phyloP scores from a whole-genome alignment of 2,888 invertebrate species.

The Congeria kusceri region DNA sequence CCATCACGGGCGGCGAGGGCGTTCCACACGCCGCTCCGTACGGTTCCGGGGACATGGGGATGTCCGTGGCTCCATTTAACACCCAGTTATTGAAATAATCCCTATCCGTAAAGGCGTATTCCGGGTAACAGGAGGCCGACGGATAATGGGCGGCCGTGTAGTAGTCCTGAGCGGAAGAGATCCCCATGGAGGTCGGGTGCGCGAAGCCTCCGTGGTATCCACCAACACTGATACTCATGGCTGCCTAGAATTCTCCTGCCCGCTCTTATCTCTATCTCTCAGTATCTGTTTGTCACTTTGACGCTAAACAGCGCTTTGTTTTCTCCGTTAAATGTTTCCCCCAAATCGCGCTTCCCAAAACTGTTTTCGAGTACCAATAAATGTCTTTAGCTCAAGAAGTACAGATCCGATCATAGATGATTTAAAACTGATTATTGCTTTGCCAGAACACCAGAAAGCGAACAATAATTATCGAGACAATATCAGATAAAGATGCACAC shows the following conservation, averaged over 20 bases:
- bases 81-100: slow-evolving; percentile 80
- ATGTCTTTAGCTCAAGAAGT: slow-evolving; percentile 20
- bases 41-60: slow-evolving; percentile 71
- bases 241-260: slow-evolving; percentile 19
- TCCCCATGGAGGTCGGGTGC: slow-evolving; percentile 75
- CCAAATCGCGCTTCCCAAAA: background rate
- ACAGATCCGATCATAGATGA: slow-evolving; percentile 58
- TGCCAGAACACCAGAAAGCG: slow-evolving; percentile 52
- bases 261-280: slow-evolving; percentile 57
- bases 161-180: slow-evolving; percentile 45
- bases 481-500: slow-evolving; percentile 58
- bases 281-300: slow-evolving; percentile 65
- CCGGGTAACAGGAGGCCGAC: slow-evolving; percentile 65
- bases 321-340: background rate
- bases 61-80: slow-evolving; percentile 67
- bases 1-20: slow-evolving; percentile 42
- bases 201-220: slow-evolving; percentile 79
- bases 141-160: slow-evolving; percentile 68
- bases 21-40: slow-evolving; percentile 59
- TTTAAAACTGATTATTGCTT: slow-evolving; percentile 61
- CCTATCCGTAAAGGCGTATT: slow-evolving; percentile 73
- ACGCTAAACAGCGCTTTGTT: slow-evolving; percentile 41
- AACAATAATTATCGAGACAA: slow-evolving; percentile 58
- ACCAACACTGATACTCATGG: slow-evolving; percentile 81
- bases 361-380: slow-evolving; percentile 38